Conservation (phyloP, 2,113 vertebrate genomes). For the Protomyctophum bolini region DNA sequence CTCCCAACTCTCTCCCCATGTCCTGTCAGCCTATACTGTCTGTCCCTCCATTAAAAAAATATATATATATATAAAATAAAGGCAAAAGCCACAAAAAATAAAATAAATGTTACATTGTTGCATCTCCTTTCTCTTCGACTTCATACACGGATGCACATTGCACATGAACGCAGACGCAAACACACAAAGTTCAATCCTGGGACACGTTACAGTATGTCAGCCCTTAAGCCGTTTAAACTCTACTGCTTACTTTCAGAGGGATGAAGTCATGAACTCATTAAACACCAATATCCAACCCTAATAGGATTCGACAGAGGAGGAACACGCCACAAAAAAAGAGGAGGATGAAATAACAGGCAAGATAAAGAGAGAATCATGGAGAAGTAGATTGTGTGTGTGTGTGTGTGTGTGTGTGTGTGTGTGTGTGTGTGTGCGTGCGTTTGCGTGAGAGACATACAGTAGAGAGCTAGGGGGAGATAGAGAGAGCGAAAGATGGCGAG, state of each 20-base stretch:
- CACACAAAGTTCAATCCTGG: conserved; percentile 1
- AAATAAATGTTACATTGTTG: no score
- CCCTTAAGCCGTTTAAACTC: conserved; percentile 9
- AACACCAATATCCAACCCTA: neutral
- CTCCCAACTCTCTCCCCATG: no score
- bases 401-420: neutral
- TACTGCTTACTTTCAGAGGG: neutral
- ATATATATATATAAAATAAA: no score
- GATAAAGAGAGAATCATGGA: neutral
- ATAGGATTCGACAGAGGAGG: neutral
- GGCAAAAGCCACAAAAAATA: no score
- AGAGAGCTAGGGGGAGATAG: neutral
- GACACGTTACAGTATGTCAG: conserved; percentile 5
- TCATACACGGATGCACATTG: neutral
- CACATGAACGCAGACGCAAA: conserved; percentile 12
- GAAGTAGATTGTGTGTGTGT: neutral
- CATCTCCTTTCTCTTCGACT: no score
- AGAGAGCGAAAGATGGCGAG: conserved; percentile 4
- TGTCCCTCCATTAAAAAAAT: no score
- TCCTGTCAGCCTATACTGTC: no score
- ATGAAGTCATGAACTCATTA: neutral
- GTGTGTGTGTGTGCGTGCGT: no score
- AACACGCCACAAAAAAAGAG: no score
- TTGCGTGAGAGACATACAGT: neutral
- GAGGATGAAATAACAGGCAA: no score